Percentiles rank a stretch among this genome's conserved stretches.
Evolutionary conservation across 2,113 vertebrate species (phyloP).

Genomic region (Gobius niger): DNA sequence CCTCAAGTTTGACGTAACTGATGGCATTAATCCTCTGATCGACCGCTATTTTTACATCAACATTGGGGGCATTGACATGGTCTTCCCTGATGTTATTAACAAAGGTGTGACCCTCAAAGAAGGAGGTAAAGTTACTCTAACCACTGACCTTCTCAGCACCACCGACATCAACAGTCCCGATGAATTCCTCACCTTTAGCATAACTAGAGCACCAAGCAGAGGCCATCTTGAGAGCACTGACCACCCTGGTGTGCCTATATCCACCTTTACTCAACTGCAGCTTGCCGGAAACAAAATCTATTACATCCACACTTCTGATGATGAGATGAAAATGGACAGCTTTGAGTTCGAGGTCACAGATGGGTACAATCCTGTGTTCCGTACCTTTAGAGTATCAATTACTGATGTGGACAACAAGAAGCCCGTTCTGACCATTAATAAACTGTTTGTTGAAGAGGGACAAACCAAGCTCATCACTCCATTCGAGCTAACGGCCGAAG

Average conservation of each 20-base stretch:
- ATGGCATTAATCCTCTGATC: slow-evolving; percentile 90
- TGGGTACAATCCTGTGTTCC: slow-evolving; percentile 93
- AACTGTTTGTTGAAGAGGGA: slow-evolving; percentile 83
- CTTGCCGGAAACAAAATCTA: slow-evolving; percentile 96
- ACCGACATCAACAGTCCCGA: slow-evolving; percentile 95
- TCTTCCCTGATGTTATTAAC: slow-evolving; percentile 93
- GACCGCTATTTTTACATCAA: slow-evolving; percentile 96
- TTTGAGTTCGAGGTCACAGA: slow-evolving; percentile 98
- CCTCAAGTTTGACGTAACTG: slow-evolving; percentile 95
- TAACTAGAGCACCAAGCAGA: slow-evolving; percentile 88
- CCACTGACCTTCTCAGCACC: slow-evolving; percentile 93
- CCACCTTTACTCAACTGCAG: slow-evolving; percentile 91
- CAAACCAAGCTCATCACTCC: slow-evolving; percentile 92
- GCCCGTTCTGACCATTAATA: slow-evolving; percentile 86
- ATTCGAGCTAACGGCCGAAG: slow-evolving; percentile 91
- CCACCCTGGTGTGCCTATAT: slow-evolving; percentile 83
- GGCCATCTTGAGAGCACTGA: slow-evolving; percentile 93
- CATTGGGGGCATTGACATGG: slow-evolving; percentile 86
- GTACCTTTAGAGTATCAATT: slow-evolving; percentile 94
- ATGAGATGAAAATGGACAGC: slow-evolving; percentile 97
- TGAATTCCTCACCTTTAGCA: slow-evolving; percentile 91
- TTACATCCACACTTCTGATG: slow-evolving; percentile 94
- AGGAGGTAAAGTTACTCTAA: slow-evolving; percentile 92
- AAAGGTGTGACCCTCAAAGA: slow-evolving; percentile 95
- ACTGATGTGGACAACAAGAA: slow-evolving; percentile 97